phyloP scores from a whole-genome alignment of 2,797 vertebrate species.

The Gallinago nigripennis region DNA sequence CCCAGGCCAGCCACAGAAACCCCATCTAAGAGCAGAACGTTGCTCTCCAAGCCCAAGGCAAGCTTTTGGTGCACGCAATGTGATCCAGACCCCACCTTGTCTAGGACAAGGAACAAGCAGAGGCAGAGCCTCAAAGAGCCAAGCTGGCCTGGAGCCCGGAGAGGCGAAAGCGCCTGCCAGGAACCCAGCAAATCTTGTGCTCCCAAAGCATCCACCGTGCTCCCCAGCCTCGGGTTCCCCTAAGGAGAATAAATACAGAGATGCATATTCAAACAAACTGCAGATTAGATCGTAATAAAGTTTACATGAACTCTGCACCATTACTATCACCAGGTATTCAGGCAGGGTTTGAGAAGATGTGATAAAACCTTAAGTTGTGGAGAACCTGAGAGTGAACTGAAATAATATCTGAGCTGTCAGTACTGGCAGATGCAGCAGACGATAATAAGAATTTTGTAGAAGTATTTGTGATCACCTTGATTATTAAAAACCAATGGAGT shows the following conservation, averaged over 20 bases:
- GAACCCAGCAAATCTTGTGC: not conserved
- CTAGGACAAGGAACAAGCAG: not conserved
- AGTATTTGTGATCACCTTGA: not conserved
- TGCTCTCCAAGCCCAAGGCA: not conserved
- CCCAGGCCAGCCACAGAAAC: not conserved
- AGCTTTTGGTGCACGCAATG: fast-evolving
- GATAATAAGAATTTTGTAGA: not conserved
- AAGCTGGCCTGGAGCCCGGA: not conserved
- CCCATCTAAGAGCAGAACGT: not conserved
- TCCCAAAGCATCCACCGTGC: not conserved
- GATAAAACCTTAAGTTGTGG: not conserved
- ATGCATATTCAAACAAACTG: not conserved
- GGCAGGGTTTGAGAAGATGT: not conserved
- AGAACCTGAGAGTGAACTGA: not conserved
- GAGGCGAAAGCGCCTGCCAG: not conserved
- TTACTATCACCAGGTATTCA: not conserved
- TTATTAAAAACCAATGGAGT: not conserved
- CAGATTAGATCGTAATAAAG: not conserved
- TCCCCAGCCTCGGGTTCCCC: not conserved
- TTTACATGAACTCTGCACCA: not conserved
- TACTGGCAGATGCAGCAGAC: not conserved
- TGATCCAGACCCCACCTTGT: not conserved
- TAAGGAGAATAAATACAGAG: not conserved
- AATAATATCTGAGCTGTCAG: not conserved
- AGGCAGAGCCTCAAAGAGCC: not conserved